phyloP scores from a whole-genome alignment of 2,888 invertebrate genomes.

The Clepsis dumicolana region DNA sequence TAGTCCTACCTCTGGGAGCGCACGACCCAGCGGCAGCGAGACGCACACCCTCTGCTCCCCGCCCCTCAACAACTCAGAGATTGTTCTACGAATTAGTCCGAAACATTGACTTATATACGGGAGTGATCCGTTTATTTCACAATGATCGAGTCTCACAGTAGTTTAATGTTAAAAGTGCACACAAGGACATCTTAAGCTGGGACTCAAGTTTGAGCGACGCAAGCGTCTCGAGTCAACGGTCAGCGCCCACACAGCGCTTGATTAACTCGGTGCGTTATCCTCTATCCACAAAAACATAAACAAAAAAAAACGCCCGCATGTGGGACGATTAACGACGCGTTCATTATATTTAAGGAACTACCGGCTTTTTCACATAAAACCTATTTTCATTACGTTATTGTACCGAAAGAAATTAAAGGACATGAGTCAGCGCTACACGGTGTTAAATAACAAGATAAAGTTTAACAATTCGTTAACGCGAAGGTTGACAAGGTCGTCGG shows the following conservation, averaged over 20 bases:
- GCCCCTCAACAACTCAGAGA: too few species aligned
- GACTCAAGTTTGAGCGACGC: not conserved
- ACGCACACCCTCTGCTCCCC: too few species aligned
- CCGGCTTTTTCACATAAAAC: slow-evolving; percentile 26
- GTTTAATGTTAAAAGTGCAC: too few species aligned
- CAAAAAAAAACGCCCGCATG: slow-evolving; percentile 54
- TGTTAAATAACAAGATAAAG: slow-evolving; percentile 35
- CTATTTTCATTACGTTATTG: slow-evolving; percentile 24
- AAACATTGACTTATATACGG: too few species aligned
- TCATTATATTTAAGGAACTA: slow-evolving; percentile 25
- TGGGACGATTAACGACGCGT: slow-evolving; percentile 50
- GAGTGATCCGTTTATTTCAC: too few species aligned
- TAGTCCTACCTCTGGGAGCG: too few species aligned
- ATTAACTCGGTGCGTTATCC: slow-evolving; percentile 62
- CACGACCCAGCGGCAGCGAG: too few species aligned
- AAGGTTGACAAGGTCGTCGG: slow-evolving; percentile 36
- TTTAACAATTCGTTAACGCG: slow-evolving; percentile 32
- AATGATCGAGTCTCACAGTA: too few species aligned
- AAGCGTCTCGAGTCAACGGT: slow-evolving; percentile 51
- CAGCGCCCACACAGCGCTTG: slow-evolving; percentile 55
- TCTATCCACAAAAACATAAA: slow-evolving; percentile 54
- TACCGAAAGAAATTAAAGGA: slow-evolving; percentile 37
- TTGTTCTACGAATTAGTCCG: too few species aligned
- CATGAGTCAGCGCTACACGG: slow-evolving; percentile 34
- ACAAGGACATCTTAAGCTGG: not conserved